Base-by-base conservation (phyloP, 2,113 vertebrate species). In the Ornithorhynchus anatinus region DNA sequence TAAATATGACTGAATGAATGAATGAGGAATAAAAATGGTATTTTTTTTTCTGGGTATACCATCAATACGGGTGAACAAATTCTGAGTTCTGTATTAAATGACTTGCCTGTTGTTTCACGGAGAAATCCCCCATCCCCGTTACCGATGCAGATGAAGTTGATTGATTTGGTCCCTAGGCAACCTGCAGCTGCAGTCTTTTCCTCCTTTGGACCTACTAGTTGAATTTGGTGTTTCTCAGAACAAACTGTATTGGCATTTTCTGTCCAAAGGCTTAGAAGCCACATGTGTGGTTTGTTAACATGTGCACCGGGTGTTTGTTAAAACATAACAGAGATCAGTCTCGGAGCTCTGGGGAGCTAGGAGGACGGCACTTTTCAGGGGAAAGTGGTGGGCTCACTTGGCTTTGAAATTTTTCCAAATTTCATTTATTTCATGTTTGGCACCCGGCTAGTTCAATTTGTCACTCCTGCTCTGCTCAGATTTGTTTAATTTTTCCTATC, bases 391-490 rank as follows among this genome's bases (percentile, higher is more conserved):
- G 47, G 38, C 40, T 32, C 68, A 51, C 48, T 80, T 74, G 78
- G 11, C 35, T 79, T 81, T 74, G 31, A 27, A n/a, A n/a, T n/a
- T n/a, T 77, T 85, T 81, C 69, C 85, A 72, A 66, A 61, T 25
- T 37, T 47, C 42, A 67, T 79, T 85, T 25, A 72, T 69, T 72
- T 84, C 20, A 67, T 59, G 43, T 61, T 56, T 73, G 52, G 70
- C 38, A 72, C 57, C 58, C 43, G 48, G 81, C 58, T 39, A 77
- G 61, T 54, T 72, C 47, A 72, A 15, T 27, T 15, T 60, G 51
- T 6, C n/a, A 33, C 57, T 47, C 29, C 74, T 69, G 60, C 33
- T 68, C 36, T 47, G 13, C 20, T 20, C 27, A 25, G 23, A n/a
- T n/a, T n/a, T n/a, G n/a, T n/a, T n/a, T n/a, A n/a, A n/a, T n/a